Percentiles rank a stretch among this genome's conserved stretches.
Conservation (phyloP, 2,797 vertebrate genomes). For the Cyprinella venusta region DNA sequence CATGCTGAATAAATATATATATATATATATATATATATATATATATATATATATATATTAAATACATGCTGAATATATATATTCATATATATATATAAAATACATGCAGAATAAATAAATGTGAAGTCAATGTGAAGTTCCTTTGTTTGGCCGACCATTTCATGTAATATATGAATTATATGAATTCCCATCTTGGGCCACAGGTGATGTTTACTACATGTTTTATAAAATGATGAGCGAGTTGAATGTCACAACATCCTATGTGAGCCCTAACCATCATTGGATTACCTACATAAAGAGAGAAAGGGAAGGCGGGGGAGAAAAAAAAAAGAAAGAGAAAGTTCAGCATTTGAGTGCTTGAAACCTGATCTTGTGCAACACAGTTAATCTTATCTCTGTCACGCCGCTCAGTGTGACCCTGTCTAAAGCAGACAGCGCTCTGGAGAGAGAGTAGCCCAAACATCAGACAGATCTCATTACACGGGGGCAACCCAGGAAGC, state of each 20-base stretch:
- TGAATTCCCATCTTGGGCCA: background rate
- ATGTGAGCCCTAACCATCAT: constrained; percentile 12
- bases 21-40: too few relatives aligned
- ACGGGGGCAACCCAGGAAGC: constrained; percentile 55
- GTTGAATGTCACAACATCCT: background rate
- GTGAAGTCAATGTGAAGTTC: too few relatives aligned
- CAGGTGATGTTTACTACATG: background rate
- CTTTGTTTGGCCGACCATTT: background rate
- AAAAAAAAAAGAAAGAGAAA: constrained; percentile 29
- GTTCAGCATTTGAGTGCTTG: constrained; percentile 62
- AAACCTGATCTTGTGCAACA: constrained; percentile 69
- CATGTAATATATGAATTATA: too few relatives aligned
- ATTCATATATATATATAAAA: too few relatives aligned
- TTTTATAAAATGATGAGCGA: background rate
- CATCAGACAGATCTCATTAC: constrained; percentile 73
- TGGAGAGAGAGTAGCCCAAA: constrained; percentile 74
- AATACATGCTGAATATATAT: too few relatives aligned
- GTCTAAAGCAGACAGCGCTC: constrained; percentile 70
- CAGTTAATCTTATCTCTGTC: constrained; percentile 60
- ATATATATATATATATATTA: too few relatives aligned
- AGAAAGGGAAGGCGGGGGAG: background rate
- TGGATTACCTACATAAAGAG: background rate
- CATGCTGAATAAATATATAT: too few relatives aligned
- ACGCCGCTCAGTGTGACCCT: constrained; percentile 72
- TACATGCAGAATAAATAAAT: too few relatives aligned